Conservation (phyloP, 37 sponge, comb jelly and placozoan genomes). For the Cladorhizidae sp. region DNA sequence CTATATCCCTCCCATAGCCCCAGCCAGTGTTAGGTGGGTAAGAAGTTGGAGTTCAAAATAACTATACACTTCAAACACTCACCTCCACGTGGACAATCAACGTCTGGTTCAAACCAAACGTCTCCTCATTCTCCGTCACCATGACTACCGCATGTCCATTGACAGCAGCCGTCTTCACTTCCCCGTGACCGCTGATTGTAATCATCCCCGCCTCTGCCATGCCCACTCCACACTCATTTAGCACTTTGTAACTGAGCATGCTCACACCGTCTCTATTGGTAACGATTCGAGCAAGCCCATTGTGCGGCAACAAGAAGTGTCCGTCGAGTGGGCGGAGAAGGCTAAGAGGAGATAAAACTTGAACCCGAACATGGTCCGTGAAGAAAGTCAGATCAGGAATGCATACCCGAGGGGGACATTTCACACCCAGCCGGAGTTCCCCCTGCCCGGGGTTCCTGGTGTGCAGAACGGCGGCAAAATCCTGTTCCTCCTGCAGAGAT, state of each 20-base stretch:
- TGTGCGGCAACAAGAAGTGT: conserved; percentile 72
- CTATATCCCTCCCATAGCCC: too few relatives aligned
- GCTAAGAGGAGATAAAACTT: conserved; percentile 55
- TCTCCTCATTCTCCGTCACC: conserved; percentile 64
- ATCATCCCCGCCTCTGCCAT: conserved; percentile 15
- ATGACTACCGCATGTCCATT: conserved; percentile 84
- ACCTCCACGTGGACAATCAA: conserved; percentile 80
- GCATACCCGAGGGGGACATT: conserved; percentile 59
- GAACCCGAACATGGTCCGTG: conserved; percentile 59
- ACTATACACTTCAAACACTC: conserved; percentile 18
- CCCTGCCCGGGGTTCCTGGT: conserved; percentile 66
- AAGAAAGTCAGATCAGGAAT: conserved; percentile 60
- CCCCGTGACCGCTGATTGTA: conserved; percentile 30
- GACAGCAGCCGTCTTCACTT: conserved; percentile 46
- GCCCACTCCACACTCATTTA: not conserved
- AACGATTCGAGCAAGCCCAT: conserved; percentile 52
- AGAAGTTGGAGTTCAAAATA: too few relatives aligned
- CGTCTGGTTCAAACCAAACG: conserved; percentile 75
- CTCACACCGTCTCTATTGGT: conserved; percentile 79
- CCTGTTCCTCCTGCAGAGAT: conserved; percentile 70
- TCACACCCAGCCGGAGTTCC: conserved; percentile 26
- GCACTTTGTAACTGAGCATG: conserved; percentile 45
- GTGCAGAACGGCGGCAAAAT: conserved; percentile 60
- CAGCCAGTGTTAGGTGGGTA: too few relatives aligned
- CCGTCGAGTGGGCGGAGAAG: conserved; percentile 61